Conservation (phyloP, 2,888 invertebrate genomes). For the Stenodema calcarata region DNA sequence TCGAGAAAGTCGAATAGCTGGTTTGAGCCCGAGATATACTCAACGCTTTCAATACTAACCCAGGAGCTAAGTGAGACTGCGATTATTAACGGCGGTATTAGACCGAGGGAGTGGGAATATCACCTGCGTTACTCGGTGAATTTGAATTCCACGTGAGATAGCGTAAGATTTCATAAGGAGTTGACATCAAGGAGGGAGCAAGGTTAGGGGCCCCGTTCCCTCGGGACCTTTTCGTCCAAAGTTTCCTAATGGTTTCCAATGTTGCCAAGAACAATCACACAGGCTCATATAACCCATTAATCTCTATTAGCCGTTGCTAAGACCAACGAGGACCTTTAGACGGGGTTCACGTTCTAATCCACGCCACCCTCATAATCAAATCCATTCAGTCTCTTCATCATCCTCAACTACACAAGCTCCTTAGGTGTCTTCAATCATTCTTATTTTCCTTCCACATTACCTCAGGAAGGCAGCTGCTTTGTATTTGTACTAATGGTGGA, state of each 20-base stretch:
- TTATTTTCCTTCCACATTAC: too few species aligned
- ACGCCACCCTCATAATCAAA: not conserved
- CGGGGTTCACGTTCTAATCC: not conserved
- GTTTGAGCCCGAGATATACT: not conserved
- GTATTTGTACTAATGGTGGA: too few species aligned
- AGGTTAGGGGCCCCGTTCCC: not conserved
- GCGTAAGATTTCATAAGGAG: conserved; percentile 44
- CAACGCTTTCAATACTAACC: not conserved
- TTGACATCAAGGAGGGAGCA: conserved; percentile 19
- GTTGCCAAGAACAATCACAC: conserved; percentile 39
- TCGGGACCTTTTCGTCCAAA: conserved; percentile 22
- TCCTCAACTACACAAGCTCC: too few species aligned
- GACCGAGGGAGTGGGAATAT: not conserved
- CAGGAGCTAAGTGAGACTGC: not conserved
- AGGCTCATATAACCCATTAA: conserved; percentile 45
- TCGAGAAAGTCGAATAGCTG: not conserved
- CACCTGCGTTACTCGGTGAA: conserved; percentile 35
- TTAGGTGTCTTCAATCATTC: too few species aligned
- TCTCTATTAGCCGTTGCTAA: conserved; percentile 38
- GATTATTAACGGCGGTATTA: conserved; percentile 6
- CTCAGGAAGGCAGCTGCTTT: too few species aligned
- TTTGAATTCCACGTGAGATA: conserved; percentile 49
- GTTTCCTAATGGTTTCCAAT: conserved; percentile 45
- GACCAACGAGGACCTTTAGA: not conserved
- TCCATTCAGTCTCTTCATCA: not conserved